A percentile compares a stretch with the other conserved stretches of the same genome.
These are phyloP conservation scores for Brachionus paranguensis DNA, from an alignment of 1,140 invertebrate species.

Conservation along the genomic window DNA sequence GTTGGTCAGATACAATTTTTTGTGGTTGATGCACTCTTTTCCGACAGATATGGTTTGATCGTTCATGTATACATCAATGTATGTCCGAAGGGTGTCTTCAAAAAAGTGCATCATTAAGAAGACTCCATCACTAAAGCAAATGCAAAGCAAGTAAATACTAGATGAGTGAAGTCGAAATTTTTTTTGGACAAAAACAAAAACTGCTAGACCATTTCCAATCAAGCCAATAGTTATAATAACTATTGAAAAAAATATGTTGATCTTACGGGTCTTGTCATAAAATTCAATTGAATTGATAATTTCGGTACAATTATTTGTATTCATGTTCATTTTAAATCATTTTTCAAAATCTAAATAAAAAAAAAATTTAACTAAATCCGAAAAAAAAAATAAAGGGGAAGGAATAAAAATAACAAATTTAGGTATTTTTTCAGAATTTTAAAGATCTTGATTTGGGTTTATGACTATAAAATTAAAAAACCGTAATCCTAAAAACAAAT, in stretches of 20 bases:
- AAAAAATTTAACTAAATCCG: too few species aligned
- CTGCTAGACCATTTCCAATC: conserved; percentile 12
- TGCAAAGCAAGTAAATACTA: conserved; percentile 28
- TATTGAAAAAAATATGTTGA: conserved; percentile 6
- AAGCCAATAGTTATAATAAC: background rate
- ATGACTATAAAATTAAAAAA: too few species aligned
- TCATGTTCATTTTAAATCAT: background rate
- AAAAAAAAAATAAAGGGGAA: too few species aligned
- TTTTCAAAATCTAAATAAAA: background rate
- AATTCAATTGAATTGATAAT: background rate
- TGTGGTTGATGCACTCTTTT: background rate
- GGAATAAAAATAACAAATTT: too few species aligned
- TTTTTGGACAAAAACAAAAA: conserved; percentile 33
- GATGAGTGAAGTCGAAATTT: conserved; percentile 37
- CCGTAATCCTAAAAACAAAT: too few species aligned
- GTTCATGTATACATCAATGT: conserved; percentile 18
- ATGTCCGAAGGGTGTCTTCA: conserved; percentile 28
- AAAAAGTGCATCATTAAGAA: conserved; percentile 39
- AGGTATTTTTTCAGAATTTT: too few species aligned
- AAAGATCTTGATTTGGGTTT: too few species aligned
- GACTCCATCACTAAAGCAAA: conserved; percentile 5
- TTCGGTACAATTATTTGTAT: background rate
- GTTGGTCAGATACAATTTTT: background rate
- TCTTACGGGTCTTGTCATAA: background rate
- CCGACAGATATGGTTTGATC: background rate